phyloP scores from a whole-genome alignment of 2,797 vertebrate genomes.

The Chanos chanos region DNA sequence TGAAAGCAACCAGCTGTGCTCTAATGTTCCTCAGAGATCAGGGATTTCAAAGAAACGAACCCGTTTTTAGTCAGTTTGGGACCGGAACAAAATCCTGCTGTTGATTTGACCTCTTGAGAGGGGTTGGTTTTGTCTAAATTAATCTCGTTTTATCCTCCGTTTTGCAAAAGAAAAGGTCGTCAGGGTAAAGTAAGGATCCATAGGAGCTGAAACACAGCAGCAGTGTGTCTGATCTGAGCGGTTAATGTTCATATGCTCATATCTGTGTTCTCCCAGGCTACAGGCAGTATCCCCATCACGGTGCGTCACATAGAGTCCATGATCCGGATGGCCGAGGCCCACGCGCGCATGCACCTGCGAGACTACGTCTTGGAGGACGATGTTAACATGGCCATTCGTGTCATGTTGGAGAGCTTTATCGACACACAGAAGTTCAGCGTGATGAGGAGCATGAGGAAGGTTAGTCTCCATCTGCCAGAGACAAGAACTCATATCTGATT shows the following conservation, averaged over 20 bases:
- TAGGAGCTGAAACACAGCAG: too few species aligned
- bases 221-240: too few species aligned
- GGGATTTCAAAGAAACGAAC: too few species aligned
- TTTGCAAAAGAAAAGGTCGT: too few species aligned
- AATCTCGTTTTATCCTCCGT: too few species aligned
- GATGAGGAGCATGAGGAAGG: slow-evolving; percentile 97
- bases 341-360: slow-evolving; percentile 91
- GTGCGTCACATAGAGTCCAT: slow-evolving; percentile 97
- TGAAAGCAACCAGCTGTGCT: too few species aligned
- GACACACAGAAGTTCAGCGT: slow-evolving; percentile 99
- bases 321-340: slow-evolving; percentile 98
- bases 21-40: too few species aligned
- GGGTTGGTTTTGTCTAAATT: too few species aligned
- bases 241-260: background rate
- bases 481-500: background rate
- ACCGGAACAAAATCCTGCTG: too few species aligned
- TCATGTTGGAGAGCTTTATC: slow-evolving; percentile 98
- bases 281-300: slow-evolving; percentile 96
- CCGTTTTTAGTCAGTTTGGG: too few species aligned
- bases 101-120: too few species aligned
- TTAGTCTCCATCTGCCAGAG: slow-evolving; percentile 44
- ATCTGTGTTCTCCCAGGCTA: slow-evolving; percentile 70
- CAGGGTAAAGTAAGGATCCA: too few species aligned
- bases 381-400: slow-evolving; percentile 97
- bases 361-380: slow-evolving; percentile 96